phyloP scores from a whole-genome alignment of 1,140 invertebrate species.

The Bombyx mandarina region DNA sequence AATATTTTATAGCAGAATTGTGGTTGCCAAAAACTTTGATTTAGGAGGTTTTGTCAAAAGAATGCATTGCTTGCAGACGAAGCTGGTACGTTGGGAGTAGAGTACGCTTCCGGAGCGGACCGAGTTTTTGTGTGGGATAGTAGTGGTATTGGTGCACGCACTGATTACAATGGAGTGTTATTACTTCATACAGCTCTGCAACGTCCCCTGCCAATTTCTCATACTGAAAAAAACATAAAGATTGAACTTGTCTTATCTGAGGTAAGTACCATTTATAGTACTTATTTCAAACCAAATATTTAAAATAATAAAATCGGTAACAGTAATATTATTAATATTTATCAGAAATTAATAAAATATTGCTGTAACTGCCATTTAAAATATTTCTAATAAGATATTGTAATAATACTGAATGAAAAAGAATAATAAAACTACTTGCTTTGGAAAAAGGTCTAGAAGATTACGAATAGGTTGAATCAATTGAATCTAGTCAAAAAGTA shows the following conservation, averaged over 20 bases:
- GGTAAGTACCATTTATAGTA: conserved; percentile 59
- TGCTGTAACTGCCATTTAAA: background rate
- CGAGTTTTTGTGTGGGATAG: conserved; percentile 88
- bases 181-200: conserved; percentile 90
- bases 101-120: conserved; percentile 84
- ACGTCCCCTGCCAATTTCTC: conserved; percentile 76
- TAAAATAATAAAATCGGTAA: background rate
- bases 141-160: conserved; percentile 83
- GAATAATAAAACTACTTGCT: too few relatives aligned
- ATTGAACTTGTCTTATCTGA: conserved; percentile 89
- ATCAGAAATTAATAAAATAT: background rate
- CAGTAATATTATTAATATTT: background rate
- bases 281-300: too few relatives aligned
- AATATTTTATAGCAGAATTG: too few relatives aligned
- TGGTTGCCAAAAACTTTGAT: too few relatives aligned
- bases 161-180: conserved; percentile 91
- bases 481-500: too few relatives aligned
- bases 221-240: conserved; percentile 82
- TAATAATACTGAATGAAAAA: too few relatives aligned
- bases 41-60: too few relatives aligned
- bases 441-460: too few relatives aligned
- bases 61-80: conserved; percentile 39
- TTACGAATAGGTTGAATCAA: too few relatives aligned
- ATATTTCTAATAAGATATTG: too few relatives aligned
- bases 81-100: conserved; percentile 64